A percentile compares a stretch with the other conserved stretches of the same genome.
phyloP scores from a whole-genome alignment of 92 coral and sea anemone genomes.

The Desmophyllum pertusum region DNA sequence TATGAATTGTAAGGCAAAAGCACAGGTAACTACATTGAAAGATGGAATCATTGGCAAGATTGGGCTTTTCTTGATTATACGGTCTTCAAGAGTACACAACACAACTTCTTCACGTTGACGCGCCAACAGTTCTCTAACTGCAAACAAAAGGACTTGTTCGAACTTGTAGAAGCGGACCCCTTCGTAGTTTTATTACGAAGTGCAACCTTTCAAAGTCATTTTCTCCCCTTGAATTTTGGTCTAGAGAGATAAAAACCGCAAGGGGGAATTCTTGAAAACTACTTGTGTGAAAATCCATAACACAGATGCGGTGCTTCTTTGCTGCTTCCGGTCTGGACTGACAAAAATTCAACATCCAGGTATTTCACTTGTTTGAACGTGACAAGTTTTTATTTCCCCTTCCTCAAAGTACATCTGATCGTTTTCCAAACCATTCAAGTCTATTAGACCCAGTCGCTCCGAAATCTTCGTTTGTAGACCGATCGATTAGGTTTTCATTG shows the following conservation, averaged over 20 bases:
- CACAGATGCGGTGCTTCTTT: not conserved
- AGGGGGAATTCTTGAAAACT: constrained; percentile 31
- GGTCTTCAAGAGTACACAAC: not conserved
- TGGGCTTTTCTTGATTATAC: not conserved
- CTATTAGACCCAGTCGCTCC: constrained; percentile 16
- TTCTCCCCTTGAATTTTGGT: not conserved
- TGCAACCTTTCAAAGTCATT: not conserved
- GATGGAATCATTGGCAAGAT: not conserved
- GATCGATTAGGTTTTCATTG: not conserved
- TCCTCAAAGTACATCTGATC: constrained; percentile 1
- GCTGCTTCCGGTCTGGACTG: not conserved
- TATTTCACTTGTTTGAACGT: not conserved
- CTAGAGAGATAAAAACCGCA: not conserved
- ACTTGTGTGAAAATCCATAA: constrained; percentile 21
- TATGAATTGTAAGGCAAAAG: not conserved
- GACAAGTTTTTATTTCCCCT: not conserved
- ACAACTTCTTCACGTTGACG: not conserved
- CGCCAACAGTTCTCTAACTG: not conserved
- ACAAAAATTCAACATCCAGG: constrained; percentile 5
- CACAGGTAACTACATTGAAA: not conserved
- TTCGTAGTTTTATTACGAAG: no score
- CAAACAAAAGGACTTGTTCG: not conserved
- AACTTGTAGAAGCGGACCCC: not conserved
- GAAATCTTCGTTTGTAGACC: constrained; percentile 34
- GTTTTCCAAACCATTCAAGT: not conserved